These are phyloP conservation scores for Diprion similis DNA, from an alignment of 1,140 invertebrate genomes.

Conservation along the genomic window DNA sequence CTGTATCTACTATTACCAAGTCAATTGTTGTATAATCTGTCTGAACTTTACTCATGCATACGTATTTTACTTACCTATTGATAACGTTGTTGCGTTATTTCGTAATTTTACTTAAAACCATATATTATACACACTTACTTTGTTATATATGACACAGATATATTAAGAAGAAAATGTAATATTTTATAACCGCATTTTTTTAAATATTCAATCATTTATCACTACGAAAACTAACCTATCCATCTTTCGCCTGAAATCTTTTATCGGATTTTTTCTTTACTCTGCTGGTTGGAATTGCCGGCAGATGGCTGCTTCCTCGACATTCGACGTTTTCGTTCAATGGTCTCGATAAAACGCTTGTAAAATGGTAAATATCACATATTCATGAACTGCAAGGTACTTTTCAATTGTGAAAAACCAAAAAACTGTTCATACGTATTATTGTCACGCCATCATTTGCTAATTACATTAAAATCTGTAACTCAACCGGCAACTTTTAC, in stretches of 20 bases:
- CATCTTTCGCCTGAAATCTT: background rate
- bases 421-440: background rate
- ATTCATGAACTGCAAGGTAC: constrained; percentile 37
- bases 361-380: constrained; percentile 44
- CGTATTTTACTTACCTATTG: too few relatives aligned
- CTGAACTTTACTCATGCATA: too few relatives aligned
- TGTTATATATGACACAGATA: too few relatives aligned
- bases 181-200: too few relatives aligned
- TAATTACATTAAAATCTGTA: background rate
- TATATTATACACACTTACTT: too few relatives aligned
- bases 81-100: too few relatives aligned
- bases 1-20: too few relatives aligned
- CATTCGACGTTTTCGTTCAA: background rate
- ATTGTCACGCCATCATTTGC: background rate
- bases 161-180: too few relatives aligned
- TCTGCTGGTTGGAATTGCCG: background rate
- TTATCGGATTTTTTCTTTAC: too few relatives aligned
- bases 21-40: too few relatives aligned
- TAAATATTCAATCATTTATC: too few relatives aligned
- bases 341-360: constrained; percentile 25
- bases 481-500: constrained; percentile 17
- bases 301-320: background rate
- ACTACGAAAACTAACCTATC: background rate
- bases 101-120: too few relatives aligned
- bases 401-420: background rate